Evolutionary conservation across 2,888 invertebrate species (phyloP).

Genomic region (Merodon equestris): DNA sequence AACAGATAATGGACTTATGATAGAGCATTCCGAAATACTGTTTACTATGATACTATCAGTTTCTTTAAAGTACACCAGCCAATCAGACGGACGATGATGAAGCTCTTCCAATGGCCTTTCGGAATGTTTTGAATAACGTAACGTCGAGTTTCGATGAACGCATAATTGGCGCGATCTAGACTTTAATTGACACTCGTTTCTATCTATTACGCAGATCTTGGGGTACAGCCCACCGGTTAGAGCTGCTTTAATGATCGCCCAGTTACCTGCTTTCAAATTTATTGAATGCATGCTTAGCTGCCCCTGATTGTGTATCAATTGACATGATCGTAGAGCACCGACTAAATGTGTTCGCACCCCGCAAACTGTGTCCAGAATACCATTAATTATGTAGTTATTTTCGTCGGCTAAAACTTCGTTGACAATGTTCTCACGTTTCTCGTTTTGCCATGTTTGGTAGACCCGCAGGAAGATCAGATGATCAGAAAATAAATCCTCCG

Average conservation of each 20-base stretch:
- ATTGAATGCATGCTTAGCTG: slow-evolving; percentile 86
- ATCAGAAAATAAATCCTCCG: slow-evolving; percentile 89
- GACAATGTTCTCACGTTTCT: slow-evolving; percentile 84
- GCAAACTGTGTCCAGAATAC: slow-evolving; percentile 93
- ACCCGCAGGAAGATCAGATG: slow-evolving; percentile 91
- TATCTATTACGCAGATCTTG: slow-evolving; percentile 86
- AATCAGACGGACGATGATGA: slow-evolving; percentile 83
- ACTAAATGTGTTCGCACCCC: slow-evolving; percentile 90
- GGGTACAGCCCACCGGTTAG: slow-evolving; percentile 94
- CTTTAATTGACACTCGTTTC: slow-evolving; percentile 82
- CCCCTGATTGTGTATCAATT: slow-evolving; percentile 83
- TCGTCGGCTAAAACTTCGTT: slow-evolving; percentile 82
- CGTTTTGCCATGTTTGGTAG: slow-evolving; percentile 86
- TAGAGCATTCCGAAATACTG: slow-evolving; percentile 85
- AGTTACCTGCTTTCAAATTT: slow-evolving; percentile 91
- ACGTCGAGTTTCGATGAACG: slow-evolving; percentile 81
- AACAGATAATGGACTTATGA: slow-evolving; percentile 89
- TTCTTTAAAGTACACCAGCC: slow-evolving; percentile 90
- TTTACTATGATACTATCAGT: slow-evolving; percentile 81
- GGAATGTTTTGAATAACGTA: slow-evolving; percentile 46
- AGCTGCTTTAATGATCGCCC: slow-evolving; percentile 95
- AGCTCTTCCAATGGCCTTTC: slow-evolving; percentile 24
- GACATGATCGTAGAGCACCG: slow-evolving; percentile 84
- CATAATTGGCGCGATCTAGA: slow-evolving; percentile 79
- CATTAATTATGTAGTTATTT: slow-evolving; percentile 85